Evolutionary conservation across 2,888 invertebrate species (phyloP).

Genomic region (Plebejus argus): DNA sequence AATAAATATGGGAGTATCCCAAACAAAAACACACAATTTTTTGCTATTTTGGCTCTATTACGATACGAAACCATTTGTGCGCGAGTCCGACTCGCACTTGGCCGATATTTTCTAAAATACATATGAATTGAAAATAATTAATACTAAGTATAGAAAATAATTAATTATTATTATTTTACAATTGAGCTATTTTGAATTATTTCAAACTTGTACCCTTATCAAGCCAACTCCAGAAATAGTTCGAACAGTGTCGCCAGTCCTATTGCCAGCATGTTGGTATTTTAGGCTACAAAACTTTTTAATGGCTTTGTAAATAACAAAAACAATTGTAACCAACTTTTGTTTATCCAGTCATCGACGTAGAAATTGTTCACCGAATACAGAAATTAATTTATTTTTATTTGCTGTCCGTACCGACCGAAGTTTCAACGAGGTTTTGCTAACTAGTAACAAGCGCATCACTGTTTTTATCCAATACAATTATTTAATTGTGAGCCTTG

Average conservation of each 20-base stretch:
- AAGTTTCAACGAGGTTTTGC: slow-evolving; percentile 19
- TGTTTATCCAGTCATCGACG: neutral
- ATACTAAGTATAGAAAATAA: no score
- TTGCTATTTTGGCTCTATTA: no score
- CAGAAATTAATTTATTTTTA: slow-evolving; percentile 15
- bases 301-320: slow-evolving; percentile 1
- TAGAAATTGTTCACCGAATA: neutral
- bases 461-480: slow-evolving; percentile 28
- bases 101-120: no score
- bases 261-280: slow-evolving; percentile 3
- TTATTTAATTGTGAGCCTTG: slow-evolving; percentile 14
- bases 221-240: neutral
- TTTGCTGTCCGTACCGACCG: slow-evolving; percentile 16
- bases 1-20: no score
- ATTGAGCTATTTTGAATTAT: no score
- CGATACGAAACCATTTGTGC: no score
- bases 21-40: no score
- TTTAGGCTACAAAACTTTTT: neutral
- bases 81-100: no score
- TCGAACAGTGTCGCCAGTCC: neutral
- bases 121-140: no score
- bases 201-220: no score
- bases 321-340: neutral
- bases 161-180: no score
- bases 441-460: slow-evolving; percentile 30